A percentile compares a stretch with the other conserved stretches of the same genome.
Evolutionary conservation across 2,113 vertebrate species (phyloP).

Genomic region (Sylvietta virens): DNA sequence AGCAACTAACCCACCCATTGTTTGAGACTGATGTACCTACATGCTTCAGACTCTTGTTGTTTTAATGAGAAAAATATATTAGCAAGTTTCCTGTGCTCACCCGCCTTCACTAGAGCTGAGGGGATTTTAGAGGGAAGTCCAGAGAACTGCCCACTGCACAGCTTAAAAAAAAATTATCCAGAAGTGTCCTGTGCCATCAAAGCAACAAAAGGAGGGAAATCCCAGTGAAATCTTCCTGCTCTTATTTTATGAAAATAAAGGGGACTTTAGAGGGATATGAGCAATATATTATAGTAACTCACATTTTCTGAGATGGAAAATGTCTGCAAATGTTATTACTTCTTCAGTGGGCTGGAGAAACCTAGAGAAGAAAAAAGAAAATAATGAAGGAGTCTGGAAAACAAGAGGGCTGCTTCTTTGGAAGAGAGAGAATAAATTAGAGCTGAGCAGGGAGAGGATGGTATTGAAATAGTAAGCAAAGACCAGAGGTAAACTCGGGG

Average conservation of each 20-base stretch:
- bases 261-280: neutral
- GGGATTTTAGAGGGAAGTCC: neutral
- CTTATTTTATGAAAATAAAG: neutral
- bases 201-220: neutral
- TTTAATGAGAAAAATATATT: neutral
- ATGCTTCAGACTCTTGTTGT: accelerated
- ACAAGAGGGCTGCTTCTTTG: neutral
- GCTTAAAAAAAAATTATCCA: neutral
- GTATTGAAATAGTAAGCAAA: neutral
- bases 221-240: neutral
- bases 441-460: neutral
- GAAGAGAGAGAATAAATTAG: neutral
- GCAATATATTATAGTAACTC: neutral
- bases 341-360: neutral
- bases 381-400: neutral
- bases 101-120: neutral
- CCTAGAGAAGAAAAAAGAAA: neutral
- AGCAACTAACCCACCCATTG: neutral
- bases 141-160: neutral
- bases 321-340: neutral
- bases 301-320: neutral
- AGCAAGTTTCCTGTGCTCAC: neutral
- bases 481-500: neutral
- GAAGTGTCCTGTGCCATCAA: neutral
- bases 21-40: neutral